Percentiles rank a stretch among this genome's conserved stretches.
Evolutionary conservation across 2,797 vertebrate species (phyloP).

Genomic region (Mormyrops attenuatus): DNA sequence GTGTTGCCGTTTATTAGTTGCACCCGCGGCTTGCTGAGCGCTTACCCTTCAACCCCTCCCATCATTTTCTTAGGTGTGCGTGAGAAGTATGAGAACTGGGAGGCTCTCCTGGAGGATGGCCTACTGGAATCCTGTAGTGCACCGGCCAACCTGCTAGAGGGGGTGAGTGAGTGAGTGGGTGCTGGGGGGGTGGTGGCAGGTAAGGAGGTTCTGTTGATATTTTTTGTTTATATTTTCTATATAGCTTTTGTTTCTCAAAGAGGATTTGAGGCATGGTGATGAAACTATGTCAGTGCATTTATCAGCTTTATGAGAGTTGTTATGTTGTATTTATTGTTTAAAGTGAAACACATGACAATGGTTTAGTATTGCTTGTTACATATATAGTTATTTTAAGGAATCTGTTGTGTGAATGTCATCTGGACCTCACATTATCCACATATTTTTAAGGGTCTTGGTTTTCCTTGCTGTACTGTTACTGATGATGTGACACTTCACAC

Average conservation of each 20-base stretch:
- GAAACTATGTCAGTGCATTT: neutral
- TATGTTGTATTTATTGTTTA: neutral
- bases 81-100: conserved; percentile 82
- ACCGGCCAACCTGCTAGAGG: conserved; percentile 84
- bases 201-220: neutral
- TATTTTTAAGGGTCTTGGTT: neutral
- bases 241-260: neutral
- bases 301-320: neutral
- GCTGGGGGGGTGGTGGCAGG: neutral
- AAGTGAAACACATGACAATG: neutral
- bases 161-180: conserved; percentile 70
- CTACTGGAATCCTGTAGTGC: conserved; percentile 79
- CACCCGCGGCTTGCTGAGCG: neutral
- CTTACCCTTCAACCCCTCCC: neutral
- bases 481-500: neutral
- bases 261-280: neutral
- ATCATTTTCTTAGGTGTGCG: conserved; percentile 71
- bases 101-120: conserved; percentile 72
- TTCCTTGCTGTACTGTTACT: neutral
- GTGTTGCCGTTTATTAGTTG: neutral
- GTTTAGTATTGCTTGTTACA: too few species aligned
- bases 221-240: neutral
- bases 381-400: too few species aligned
- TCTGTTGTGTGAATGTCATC: neutral
- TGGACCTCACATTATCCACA: neutral